Percentiles rank a stretch among this genome's conserved stretches.
These are phyloP conservation scores for Orchesella flavescens DNA, from an alignment of 2,888 invertebrate genomes.

Conservation along the genomic window DNA sequence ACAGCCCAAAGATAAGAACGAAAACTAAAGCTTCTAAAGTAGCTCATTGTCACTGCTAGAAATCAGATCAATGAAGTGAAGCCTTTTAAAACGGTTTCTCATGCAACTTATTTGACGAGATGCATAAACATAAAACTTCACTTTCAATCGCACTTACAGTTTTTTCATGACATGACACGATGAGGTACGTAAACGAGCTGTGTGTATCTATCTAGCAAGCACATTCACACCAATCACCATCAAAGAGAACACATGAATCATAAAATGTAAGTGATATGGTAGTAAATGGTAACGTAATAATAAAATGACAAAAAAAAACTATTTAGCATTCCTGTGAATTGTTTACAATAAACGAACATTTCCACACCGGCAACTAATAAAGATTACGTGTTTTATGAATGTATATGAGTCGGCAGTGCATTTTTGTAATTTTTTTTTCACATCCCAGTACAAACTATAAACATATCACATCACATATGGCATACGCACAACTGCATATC, in stretches of 20 bases:
- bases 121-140: constrained; percentile 27
- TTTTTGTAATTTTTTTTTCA: no score
- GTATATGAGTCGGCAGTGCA: no score
- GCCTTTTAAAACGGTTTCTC: neutral
- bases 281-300: constrained; percentile 1
- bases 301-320: constrained; percentile 4
- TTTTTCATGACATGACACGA: neutral
- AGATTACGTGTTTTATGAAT: no score
- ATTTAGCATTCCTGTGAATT: constrained; percentile 4
- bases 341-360: neutral
- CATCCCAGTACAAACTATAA: no score
- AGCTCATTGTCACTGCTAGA: constrained; percentile 52
- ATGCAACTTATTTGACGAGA: neutral
- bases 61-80: constrained; percentile 55
- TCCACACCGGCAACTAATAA: neutral
- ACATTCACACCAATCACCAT: constrained; percentile 28
- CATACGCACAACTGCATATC: neutral
- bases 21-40: constrained; percentile 18
- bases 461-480: no score
- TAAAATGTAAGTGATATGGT: neutral
- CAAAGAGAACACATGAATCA: neutral
- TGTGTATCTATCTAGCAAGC: constrained; percentile 10
- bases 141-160: constrained; percentile 5
- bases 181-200: no score
- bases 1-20: neutral